Evolutionary conservation across 2,888 invertebrate genomes (phyloP).

Genomic region (Pyralis farinalis): DNA sequence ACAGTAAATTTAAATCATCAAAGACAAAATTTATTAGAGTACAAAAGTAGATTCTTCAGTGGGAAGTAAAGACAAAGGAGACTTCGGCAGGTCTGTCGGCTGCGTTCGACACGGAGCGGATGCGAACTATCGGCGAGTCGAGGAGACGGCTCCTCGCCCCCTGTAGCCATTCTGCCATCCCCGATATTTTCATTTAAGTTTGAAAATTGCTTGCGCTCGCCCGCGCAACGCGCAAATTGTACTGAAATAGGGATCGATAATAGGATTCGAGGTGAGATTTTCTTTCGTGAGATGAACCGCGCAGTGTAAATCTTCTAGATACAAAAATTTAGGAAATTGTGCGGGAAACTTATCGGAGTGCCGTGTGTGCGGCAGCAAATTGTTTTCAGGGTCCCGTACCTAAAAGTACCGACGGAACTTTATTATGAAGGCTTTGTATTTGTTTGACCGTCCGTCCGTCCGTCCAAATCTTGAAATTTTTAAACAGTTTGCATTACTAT

Average conservation of each 20-base stretch:
- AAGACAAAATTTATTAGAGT: conserved; percentile 11
- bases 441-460: too few species aligned
- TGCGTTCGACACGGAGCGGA: conserved; percentile 30
- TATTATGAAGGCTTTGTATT: too few species aligned
- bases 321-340: conserved; percentile 78
- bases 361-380: conserved; percentile 51
- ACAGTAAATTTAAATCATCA: conserved; percentile 10
- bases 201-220: conserved; percentile 69
- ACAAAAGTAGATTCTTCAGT: conserved; percentile 7
- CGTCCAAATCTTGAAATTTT: too few species aligned
- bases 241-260: conserved; percentile 76
- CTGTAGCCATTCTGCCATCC: conserved; percentile 42
- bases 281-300: conserved; percentile 60
- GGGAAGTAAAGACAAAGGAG: conserved; percentile 11
- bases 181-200: conserved; percentile 78
- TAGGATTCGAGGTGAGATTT: conserved; percentile 75
- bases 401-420: too few species aligned
- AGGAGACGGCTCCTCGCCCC: conserved; percentile 29
- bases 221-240: conserved; percentile 71
- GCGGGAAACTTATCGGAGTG: conserved; percentile 56
- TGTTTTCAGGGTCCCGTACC: conserved; percentile 18
- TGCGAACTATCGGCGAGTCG: conserved; percentile 42
- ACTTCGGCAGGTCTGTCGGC: conserved; percentile 2
- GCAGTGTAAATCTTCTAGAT: conserved; percentile 70
- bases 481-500: too few species aligned